Base-by-base conservation (phyloP, 1,140 invertebrate genomes). In the Tribolium castaneum region DNA sequence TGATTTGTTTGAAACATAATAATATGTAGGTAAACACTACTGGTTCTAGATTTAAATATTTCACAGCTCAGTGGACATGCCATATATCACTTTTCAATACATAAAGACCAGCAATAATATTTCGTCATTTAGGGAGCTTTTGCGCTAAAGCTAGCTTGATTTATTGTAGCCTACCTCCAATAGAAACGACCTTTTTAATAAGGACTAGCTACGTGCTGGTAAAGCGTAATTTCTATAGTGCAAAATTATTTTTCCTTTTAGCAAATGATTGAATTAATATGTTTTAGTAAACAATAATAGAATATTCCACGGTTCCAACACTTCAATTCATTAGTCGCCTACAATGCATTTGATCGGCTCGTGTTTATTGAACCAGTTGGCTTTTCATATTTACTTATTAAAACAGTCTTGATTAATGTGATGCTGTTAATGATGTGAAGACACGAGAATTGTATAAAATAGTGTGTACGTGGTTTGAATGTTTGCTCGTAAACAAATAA, bases 401-500 rank as follows among this genome's bases (percentile, higher is more conserved):
- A 30, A 30, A 45, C 39, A 45, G n/a, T 45, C n/a, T 45, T 19
- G 7, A 45, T 45, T 45, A 45, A 45, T 45, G 39, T 45, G 39
- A 45, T n/a, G 39, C 6, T 45, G 39, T 45, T 45, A 45, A 45
- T 45, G 7, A 45, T 59, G 14, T 22, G 14, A 59, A 16, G 19
- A 59, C 14, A 19, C 2, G 54, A 22, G 25, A 59, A 9, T 19
- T 22, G 10, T 10, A 22, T 25, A 9, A 25, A 25, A 4, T 25
- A 59, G 19, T 16, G 49, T 25, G 6, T 16, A 59, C 19, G 54
- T 22, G 10, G 54, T 22, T n/a, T 59, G 54, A 59, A 59, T 19
- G 52, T 16, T n/a, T 13, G 19, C 52, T n/a, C 54, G 10, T 59
- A 59, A 59, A 59, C n/a, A 30, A 66, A 66, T 9, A 66, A 66